Conservation (phyloP, 2,113 vertebrate genomes). For the Murina feae region DNA sequence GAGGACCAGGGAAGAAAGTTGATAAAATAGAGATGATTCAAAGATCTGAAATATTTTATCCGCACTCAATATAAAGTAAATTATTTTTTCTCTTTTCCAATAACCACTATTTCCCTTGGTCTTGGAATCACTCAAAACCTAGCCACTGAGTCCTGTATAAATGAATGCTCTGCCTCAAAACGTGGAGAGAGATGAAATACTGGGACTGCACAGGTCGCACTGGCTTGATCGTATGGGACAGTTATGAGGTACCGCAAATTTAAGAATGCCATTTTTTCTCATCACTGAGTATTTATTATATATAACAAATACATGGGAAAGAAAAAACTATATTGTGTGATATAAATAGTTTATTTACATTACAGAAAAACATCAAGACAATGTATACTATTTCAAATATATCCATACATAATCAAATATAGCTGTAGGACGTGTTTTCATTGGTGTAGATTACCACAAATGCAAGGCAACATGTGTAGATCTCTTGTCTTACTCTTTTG, state of each 20-base stretch:
- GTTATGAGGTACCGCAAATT: constrained; percentile 80
- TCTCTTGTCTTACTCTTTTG: constrained; percentile 85
- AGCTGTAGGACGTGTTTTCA: constrained; percentile 96
- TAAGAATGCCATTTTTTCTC: constrained; percentile 85
- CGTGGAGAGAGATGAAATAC: constrained; percentile 74
- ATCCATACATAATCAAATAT: constrained; percentile 99
- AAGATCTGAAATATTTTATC: constrained; percentile 81
- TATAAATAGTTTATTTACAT: constrained; percentile 99
- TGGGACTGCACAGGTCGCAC: constrained; percentile 44
- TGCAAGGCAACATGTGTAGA: constrained; percentile 99
- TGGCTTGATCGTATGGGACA: constrained; percentile 51
- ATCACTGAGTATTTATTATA: constrained; percentile 91
- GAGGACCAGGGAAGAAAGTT: constrained; percentile 75
- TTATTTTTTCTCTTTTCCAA: constrained; percentile 83
- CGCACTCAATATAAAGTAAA: constrained; percentile 79
- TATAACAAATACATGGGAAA: constrained; percentile 92
- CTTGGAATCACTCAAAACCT: constrained; percentile 80
- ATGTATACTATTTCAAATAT: constrained; percentile 99
- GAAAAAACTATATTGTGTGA: constrained; percentile 93
- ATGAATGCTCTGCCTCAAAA: constrained; percentile 75
- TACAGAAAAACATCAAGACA: constrained; percentile 99
- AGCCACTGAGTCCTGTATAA: constrained; percentile 77
- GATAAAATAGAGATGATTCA: constrained; percentile 80
- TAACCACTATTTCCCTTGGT: constrained; percentile 80
- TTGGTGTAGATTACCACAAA: constrained; percentile 99